Evolutionary conservation across 2,888 invertebrate species (phyloP), one percentile per base, ranked within the genome.

Genomic region (Napeogenes sylphis): DNA sequence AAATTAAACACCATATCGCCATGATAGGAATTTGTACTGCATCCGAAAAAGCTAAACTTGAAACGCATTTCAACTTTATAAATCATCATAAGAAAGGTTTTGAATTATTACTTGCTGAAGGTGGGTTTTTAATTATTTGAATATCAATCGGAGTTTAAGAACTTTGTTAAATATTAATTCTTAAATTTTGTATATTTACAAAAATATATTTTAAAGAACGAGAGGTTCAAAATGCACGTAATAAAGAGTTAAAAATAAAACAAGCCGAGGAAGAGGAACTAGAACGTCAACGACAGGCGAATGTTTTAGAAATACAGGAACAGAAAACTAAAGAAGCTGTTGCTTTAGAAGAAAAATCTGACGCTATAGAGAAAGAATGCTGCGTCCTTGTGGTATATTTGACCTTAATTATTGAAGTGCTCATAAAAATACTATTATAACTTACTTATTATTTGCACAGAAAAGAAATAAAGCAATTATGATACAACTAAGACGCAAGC

Each of bases 401-500:
- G 42, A 6, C 42, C 54, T 56, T 32, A 30, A 45, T n/a, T n/a
- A n/a, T n/a, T n/a, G n/a, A n/a, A n/a, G n/a, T n/a, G n/a, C n/a
- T n/a, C 21, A 21, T 21, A 21, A 21, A 21, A 21, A 21, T 21
- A 21, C 21, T 21, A 21, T 21, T 21, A 21, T 51, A 30, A 51
- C 10, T 4, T 51, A 5, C 12, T 1, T 2, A 10, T 10, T 46
- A 55, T 45, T n/a, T 57, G 66, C 80, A 55, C 80, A 90, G 90
- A 90, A 90, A 81, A 79, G 90, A 71, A 90, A 90, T 68, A 80
- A 83, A 63, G 90, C 90, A 3, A 84, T 90, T 62, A 85, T 87
- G 85, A 71, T 89, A 59, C 81, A 85, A 67, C 70, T 90, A 59
- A 73, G 86, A 61, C 80, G 84, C n/a, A 83, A 83, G 64, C 72